These are phyloP conservation scores for Gallinago solitaria DNA, from an alignment of 2,797 vertebrate species.

Conservation along the genomic window DNA sequence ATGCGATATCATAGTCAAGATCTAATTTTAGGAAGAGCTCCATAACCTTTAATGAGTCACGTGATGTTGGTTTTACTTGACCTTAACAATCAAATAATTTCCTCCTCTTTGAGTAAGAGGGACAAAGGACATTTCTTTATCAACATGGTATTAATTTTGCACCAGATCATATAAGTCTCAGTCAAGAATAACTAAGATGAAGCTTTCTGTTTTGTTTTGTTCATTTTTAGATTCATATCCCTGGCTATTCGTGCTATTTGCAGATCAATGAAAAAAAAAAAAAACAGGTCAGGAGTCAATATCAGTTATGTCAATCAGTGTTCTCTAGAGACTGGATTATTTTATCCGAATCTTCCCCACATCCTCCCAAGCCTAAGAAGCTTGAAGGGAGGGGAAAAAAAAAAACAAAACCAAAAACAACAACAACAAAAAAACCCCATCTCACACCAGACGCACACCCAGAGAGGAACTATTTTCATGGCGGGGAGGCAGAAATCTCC, in stretches of 20 bases:
- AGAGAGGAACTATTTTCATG: rapidly evolving
- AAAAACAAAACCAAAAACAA: background rate
- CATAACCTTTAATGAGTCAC: background rate
- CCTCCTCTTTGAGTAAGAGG: background rate
- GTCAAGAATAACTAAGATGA: background rate
- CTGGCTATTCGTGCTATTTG: background rate
- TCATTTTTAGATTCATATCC: background rate
- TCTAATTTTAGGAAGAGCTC: background rate
- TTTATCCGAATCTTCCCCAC: background rate
- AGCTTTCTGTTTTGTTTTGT: background rate
- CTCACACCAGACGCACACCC: background rate
- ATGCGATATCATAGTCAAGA: rapidly evolving
- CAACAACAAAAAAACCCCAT: background rate
- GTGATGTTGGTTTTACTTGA: background rate
- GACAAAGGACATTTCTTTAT: background rate
- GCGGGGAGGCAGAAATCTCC: background rate
- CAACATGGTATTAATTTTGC: background rate
- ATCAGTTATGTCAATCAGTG: conserved; percentile 20
- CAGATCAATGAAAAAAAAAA: conserved; percentile 26
- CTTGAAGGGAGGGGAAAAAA: background rate
- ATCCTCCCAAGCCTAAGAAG: background rate
- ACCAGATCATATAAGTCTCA: background rate
- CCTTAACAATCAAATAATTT: background rate
- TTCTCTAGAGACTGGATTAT: background rate
- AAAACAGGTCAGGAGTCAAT: background rate